Percentiles rank a stretch among this genome's conserved stretches.
These are phyloP conservation scores for Coleophora flavipennella DNA, from an alignment of 2,888 invertebrate genomes.

Conservation along the genomic window DNA sequence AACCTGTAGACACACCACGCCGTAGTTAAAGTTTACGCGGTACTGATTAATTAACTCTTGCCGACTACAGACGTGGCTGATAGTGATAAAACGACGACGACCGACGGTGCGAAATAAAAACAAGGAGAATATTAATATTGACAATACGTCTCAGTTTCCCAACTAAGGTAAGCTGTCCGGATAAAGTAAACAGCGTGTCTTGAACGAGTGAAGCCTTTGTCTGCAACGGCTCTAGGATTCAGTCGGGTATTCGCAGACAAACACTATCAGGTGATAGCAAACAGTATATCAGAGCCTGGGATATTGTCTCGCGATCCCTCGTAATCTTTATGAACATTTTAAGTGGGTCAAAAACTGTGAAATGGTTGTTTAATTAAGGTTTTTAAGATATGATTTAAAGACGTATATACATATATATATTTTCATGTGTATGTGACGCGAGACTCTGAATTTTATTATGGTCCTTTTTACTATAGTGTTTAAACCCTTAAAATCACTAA, in stretches of 20 bases:
- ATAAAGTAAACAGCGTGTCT: slow-evolving; percentile 7
- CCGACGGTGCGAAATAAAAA: slow-evolving; percentile 38
- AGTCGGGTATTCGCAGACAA: slow-evolving; percentile 17
- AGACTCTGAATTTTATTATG: too few relatives aligned
- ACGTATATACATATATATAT: too few relatives aligned
- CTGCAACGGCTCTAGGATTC: slow-evolving; percentile 1
- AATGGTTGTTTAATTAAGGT: too few relatives aligned
- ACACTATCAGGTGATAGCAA: slow-evolving; percentile 26
- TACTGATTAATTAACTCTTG: slow-evolving; percentile 48
- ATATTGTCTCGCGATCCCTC: too few relatives aligned
- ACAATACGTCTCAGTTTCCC: slow-evolving; percentile 2
- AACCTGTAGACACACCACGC: slow-evolving; percentile 35
- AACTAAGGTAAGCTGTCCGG: slow-evolving; percentile 1
- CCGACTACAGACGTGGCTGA: slow-evolving; percentile 54
- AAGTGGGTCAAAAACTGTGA: too few relatives aligned
- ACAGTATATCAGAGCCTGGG: too few relatives aligned
- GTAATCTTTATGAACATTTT: too few relatives aligned
- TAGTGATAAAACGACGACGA: too few relatives aligned
- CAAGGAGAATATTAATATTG: slow-evolving; percentile 24
- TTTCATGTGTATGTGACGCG: too few relatives aligned
- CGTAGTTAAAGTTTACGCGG: slow-evolving; percentile 39
- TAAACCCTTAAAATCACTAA: too few relatives aligned
- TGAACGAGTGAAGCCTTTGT: slow-evolving; percentile 5
- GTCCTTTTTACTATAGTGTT: too few relatives aligned
- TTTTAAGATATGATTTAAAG: too few relatives aligned